Evolutionary conservation across 2,888 invertebrate species (phyloP).

Genomic region (Calephelis perditalis): DNA sequence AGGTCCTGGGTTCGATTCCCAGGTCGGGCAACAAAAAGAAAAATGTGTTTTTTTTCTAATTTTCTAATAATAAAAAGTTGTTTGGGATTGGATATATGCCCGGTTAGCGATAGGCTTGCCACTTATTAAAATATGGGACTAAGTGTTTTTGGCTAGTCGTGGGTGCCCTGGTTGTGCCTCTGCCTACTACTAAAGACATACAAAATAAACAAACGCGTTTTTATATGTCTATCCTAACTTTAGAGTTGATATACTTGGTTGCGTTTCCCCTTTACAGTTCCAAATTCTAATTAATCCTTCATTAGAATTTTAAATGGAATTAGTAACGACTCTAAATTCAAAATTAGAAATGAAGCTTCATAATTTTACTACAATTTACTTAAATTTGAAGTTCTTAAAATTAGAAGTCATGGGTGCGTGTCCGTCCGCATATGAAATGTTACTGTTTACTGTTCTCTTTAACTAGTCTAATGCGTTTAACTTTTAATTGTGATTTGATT

Average conservation of each 20-base stretch:
- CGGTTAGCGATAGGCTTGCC: too few species aligned
- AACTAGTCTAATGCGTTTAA: too few species aligned
- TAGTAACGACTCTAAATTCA: slow-evolving; percentile 1
- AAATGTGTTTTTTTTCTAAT: too few species aligned
- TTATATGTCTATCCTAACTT: not conserved
- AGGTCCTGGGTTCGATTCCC: too few species aligned
- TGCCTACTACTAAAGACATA: too few species aligned
- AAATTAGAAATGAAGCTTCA: not conserved
- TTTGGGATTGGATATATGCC: too few species aligned
- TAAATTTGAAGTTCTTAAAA: not conserved
- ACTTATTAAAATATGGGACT: too few species aligned
- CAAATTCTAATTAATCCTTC: slow-evolving; percentile 5
- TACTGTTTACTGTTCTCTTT: not conserved
- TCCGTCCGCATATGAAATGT: slow-evolving; percentile 1
- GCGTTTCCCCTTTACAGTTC: not conserved
- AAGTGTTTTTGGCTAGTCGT: too few species aligned
- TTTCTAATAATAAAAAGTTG: too few species aligned
- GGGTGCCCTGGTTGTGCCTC: too few species aligned
- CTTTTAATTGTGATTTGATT: too few species aligned
- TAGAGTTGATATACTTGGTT: not conserved
- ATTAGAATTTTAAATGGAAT: slow-evolving; percentile 3
- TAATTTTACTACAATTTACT: not conserved
- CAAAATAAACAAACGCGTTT: not conserved
- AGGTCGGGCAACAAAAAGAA: too few species aligned
- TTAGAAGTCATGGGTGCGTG: slow-evolving; percentile 5